Evolutionary conservation across 1,140 invertebrate genomes (phyloP).

Genomic region (Megalopta genalis): DNA sequence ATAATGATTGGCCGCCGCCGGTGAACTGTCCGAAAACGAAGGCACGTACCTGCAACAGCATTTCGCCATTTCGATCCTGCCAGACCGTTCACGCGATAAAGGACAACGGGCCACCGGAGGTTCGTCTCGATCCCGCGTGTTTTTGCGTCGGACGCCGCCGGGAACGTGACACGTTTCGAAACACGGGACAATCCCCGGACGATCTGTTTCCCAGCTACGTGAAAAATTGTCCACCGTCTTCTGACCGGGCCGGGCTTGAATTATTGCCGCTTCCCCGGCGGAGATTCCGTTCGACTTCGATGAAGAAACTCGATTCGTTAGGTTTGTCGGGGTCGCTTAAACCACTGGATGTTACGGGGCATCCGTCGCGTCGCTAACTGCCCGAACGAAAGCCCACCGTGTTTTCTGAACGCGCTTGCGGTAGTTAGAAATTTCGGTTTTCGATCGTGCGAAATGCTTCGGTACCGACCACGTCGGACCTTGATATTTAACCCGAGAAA

Average conservation of each 20-base stretch:
- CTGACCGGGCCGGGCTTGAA: not conserved
- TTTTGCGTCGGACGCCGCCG: slow-evolving; percentile 12
- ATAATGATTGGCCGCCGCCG: slow-evolving; percentile 33
- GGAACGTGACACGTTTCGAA: slow-evolving; percentile 11
- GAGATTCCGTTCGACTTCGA: not conserved
- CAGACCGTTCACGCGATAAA: slow-evolving; percentile 3
- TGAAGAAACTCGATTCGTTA: slow-evolving; percentile 3
- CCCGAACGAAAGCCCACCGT: too few species aligned
- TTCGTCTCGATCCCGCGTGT: slow-evolving; percentile 7
- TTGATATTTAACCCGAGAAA: too few species aligned
- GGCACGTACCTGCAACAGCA: not conserved
- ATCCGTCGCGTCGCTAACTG: too few species aligned
- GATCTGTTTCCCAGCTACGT: not conserved
- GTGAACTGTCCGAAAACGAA: not conserved
- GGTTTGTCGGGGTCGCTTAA: not conserved
- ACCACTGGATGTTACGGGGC: too few species aligned
- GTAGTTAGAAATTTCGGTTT: too few species aligned
- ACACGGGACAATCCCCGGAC: slow-evolving; percentile 8
- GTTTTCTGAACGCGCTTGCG: too few species aligned
- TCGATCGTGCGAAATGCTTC: too few species aligned
- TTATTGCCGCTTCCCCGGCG: not conserved
- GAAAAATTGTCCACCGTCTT: not conserved
- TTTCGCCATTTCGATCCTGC: slow-evolving; percentile 28
- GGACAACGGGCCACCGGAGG: not conserved
- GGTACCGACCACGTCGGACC: too few species aligned